These are phyloP conservation scores for Oscheius sp. DNA, from an alignment of 1,140 invertebrate species.

Conservation along the genomic window DNA sequence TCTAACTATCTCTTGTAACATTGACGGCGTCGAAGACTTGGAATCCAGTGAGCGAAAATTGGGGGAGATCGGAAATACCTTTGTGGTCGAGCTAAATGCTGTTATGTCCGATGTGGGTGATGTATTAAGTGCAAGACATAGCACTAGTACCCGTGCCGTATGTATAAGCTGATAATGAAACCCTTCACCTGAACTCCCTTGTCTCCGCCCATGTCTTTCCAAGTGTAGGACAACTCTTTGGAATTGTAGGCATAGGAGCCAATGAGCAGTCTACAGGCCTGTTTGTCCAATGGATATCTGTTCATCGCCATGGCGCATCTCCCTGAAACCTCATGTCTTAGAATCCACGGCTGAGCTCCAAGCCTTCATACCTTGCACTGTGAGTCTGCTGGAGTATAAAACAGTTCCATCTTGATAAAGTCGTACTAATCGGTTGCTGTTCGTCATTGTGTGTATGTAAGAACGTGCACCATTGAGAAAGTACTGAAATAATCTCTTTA, in stretches of 20 bases:
- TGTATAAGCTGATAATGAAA: too few species aligned
- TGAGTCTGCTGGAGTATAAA: constrained; percentile 86
- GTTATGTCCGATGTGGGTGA: constrained; percentile 26
- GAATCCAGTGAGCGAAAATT: constrained; percentile 38
- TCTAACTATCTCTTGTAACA: constrained; percentile 34
- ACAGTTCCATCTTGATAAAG: constrained; percentile 76
- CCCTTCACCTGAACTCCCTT: neutral
- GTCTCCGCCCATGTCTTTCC: neutral
- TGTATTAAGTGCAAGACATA: too few species aligned
- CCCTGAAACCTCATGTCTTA: constrained; percentile 67
- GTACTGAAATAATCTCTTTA: constrained; percentile 35
- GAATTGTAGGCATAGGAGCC: constrained; percentile 82
- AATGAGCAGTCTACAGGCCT: constrained; percentile 80
- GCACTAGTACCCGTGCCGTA: too few species aligned
- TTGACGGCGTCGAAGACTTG: constrained; percentile 29
- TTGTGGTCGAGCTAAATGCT: constrained; percentile 40
- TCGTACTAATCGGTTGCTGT: constrained; percentile 62
- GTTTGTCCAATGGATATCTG: constrained; percentile 92
- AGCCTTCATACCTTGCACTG: constrained; percentile 13
- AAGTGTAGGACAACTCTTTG: constrained; percentile 26
- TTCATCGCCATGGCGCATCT: constrained; percentile 93
- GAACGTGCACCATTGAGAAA: constrained; percentile 62
- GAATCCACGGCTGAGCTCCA: neutral
- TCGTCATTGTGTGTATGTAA: constrained; percentile 62
- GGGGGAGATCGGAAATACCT: constrained; percentile 37